A percentile compares a stretch with the other conserved stretches of the same genome.
These are phyloP conservation scores for Cheilosia grossa DNA, from an alignment of 2,888 invertebrate species.

Conservation along the genomic window DNA sequence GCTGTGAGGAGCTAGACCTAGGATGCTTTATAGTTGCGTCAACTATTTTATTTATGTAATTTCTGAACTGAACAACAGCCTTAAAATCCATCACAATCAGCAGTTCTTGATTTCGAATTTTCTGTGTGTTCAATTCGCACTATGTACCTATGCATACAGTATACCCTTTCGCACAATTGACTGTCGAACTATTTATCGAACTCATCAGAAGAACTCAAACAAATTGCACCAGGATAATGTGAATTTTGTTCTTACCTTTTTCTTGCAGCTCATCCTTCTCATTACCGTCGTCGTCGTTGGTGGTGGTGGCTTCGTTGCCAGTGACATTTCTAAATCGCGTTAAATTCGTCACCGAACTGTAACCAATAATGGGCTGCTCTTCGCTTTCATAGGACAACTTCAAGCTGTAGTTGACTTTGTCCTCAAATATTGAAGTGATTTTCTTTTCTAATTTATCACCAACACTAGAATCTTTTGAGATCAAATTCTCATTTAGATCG, in stretches of 20 bases:
- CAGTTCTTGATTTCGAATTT: too few relatives aligned
- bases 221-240: neutral
- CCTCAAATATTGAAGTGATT: slow-evolving; percentile 81
- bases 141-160: too few relatives aligned
- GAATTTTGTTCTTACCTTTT: slow-evolving; percentile 40
- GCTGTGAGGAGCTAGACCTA: too few relatives aligned
- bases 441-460: slow-evolving; percentile 79
- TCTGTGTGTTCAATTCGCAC: too few relatives aligned
- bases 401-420: slow-evolving; percentile 81
- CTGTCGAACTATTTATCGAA: too few relatives aligned
- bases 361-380: slow-evolving; percentile 65
- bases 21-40: too few relatives aligned
- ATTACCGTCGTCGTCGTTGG: slow-evolving; percentile 19
- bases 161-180: too few relatives aligned
- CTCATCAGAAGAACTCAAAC: too few relatives aligned
- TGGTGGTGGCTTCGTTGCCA: neutral
- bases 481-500: slow-evolving; percentile 79
- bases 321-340: slow-evolving; percentile 53
- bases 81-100: too few relatives aligned
- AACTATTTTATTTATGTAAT: too few relatives aligned
- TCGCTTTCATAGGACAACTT: slow-evolving; percentile 78
- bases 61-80: too few relatives aligned
- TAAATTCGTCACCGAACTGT: slow-evolving; percentile 57
- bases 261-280: slow-evolving; percentile 55
- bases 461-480: slow-evolving; percentile 75